Evolutionary conservation across 2,888 invertebrate genomes (phyloP).

Genomic region (Folsomia candida): DNA sequence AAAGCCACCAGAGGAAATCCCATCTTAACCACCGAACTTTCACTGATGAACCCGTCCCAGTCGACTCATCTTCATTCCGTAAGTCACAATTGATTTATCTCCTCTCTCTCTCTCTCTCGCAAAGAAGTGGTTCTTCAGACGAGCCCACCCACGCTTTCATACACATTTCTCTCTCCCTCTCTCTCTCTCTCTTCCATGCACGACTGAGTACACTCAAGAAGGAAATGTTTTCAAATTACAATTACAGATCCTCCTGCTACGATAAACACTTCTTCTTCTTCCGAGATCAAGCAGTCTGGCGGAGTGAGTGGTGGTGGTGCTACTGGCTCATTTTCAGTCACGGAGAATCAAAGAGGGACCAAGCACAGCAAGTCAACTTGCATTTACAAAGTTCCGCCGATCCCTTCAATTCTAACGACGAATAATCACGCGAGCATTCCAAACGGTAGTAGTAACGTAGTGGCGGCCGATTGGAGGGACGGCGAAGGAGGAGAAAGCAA

Average conservation of each 20-base stretch:
- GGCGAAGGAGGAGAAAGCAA: too few species aligned
- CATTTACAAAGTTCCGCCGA: slow-evolving; percentile 31
- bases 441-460: too few species aligned
- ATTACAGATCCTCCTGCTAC: slow-evolving; percentile 28
- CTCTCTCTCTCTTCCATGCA: not conserved
- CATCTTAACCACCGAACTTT: slow-evolving; percentile 44
- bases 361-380: not conserved
- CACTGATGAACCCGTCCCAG: slow-evolving; percentile 44
- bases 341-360: too few species aligned
- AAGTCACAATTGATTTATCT: not conserved
- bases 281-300: not conserved
- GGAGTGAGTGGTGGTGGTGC: not conserved
- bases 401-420: slow-evolving; percentile 31
- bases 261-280: too few species aligned
- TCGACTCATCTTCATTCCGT: slow-evolving; percentile 30
- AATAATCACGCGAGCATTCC: slow-evolving; percentile 7
- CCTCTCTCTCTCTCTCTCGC: not conserved
- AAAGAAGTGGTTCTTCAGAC: not conserved
- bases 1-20: slow-evolving; percentile 47
- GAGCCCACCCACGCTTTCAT: too few species aligned
- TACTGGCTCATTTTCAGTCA: not conserved
- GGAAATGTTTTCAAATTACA: slow-evolving; percentile 13
- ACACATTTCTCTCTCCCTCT: too few species aligned
- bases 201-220: not conserved
- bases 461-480: too few species aligned